Evolutionary conservation across 2,113 vertebrate species (phyloP).

Genomic region (Sylvilagus bachmani): DNA sequence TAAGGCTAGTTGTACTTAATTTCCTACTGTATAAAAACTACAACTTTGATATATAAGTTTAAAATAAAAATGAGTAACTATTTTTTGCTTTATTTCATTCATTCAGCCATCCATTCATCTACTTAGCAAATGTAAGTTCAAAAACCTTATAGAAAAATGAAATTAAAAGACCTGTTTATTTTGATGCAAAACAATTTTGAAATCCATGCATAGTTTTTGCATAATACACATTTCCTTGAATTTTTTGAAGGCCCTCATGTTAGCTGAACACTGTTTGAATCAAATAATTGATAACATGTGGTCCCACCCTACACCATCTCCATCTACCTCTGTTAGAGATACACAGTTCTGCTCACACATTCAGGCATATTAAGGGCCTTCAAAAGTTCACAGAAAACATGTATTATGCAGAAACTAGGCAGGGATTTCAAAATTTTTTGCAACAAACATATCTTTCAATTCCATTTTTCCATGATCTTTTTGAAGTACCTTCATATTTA

Average conservation of each 20-base stretch:
- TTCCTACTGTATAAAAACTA: conserved; percentile 44
- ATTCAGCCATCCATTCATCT: background rate
- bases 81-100: background rate
- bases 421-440: too few relatives aligned
- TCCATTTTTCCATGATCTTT: too few relatives aligned
- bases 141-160: too few relatives aligned
- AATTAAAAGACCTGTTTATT: too few relatives aligned
- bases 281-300: background rate
- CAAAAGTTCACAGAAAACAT: too few relatives aligned
- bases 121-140: background rate
- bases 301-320: background rate
- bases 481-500: background rate
- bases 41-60: background rate
- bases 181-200: too few relatives aligned
- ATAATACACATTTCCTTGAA: too few relatives aligned
- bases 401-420: too few relatives aligned
- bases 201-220: too few relatives aligned
- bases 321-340: background rate
- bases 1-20: conserved; percentile 36
- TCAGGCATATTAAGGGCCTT: too few relatives aligned
- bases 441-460: too few relatives aligned
- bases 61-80: background rate
- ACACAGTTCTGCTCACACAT: background rate
- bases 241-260: too few relatives aligned
- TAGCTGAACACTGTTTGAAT: background rate